Conservation (phyloP, 2,888 invertebrate genomes). For the Hirtodrosophila duncani region DNA sequence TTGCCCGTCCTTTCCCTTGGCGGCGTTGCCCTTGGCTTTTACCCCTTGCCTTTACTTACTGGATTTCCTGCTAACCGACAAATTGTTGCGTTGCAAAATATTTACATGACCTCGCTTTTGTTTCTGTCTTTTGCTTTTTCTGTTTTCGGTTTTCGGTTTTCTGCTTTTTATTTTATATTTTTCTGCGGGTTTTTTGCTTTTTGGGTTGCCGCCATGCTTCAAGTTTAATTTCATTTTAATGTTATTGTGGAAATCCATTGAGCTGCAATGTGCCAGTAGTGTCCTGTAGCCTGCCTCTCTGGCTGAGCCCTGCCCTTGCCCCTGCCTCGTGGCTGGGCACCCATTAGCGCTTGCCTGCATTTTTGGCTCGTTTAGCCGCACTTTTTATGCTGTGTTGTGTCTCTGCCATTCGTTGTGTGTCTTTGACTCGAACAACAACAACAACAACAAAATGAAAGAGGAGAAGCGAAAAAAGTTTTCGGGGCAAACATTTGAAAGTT, state of each 20-base stretch:
- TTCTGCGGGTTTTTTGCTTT: no score
- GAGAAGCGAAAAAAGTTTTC: conserved; percentile 1
- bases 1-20: no score
- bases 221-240: conserved; percentile 54
- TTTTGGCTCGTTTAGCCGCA: conserved; percentile 2
- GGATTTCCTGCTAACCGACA: conserved; percentile 34
- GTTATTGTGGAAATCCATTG: conserved; percentile 41
- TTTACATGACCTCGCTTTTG: conserved; percentile 8
- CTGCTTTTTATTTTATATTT: no score
- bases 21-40: no score
- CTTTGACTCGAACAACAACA: no score
- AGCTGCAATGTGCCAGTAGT: conserved; percentile 9
- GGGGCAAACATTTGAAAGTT: conserved; percentile 17
- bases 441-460: background rate
- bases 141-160: no score
- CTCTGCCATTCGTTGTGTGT: background rate
- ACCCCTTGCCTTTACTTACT: conserved; percentile 2
- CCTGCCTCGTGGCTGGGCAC: no score
- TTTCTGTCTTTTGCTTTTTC: conserved; percentile 3
- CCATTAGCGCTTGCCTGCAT: conserved; percentile 8
- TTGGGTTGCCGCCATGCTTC: conserved; percentile 19
- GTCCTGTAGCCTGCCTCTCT: no score
- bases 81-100: conserved; percentile 41
- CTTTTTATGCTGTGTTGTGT: conserved; percentile 17
- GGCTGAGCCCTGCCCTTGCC: no score